Evolutionary conservation across 2,797 vertebrate genomes (phyloP), one percentile per base, ranked within the genome.

Genomic region (Argyrosomus regius): DNA sequence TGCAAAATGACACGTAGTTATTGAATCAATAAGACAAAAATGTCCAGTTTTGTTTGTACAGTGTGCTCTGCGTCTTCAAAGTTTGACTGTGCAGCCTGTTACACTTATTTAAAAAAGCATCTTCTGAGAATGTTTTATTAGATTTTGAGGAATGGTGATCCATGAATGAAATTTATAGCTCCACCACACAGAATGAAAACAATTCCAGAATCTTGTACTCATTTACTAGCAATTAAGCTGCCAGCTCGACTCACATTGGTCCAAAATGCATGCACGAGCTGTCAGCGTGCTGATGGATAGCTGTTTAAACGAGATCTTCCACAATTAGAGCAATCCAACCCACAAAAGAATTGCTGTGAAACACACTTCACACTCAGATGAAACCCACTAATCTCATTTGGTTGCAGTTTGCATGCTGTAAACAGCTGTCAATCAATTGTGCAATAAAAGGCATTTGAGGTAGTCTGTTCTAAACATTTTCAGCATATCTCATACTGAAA

Each of bases 221-320:
- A 82, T 87, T 91, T 78, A 78, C 48, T 3, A 20, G 68, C 62
- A 79, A 85, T 92, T 77, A 85, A 72, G 56, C 81, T 77, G 83
- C 82, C 83, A 80, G 77, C 78, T 82, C 54, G 12, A 22, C 80
- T 85, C 62, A 1, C 52, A 76, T 18, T 22, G 31, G 50, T 61
- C 43, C 54, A 63, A 60, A 70, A 80, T 24, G 62, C 77, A 88
- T 53, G 57, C 62, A 68, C 16, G 1, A 78, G 67, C 77, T 89
- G 89, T 86, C 88, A 73, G 75, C 61, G 11, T 12, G 4, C 64
- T 91, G 88, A 94, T 59, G 74, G 85, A 91, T 89, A 28, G 64
- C 76, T 86, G 81, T 86, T 92, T 89, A 80, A 89, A 90, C 49
- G 24, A 76, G 79, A 80, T 75, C 82, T 69, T 83, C 73, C 16